Base-by-base conservation (phyloP, 2,888 invertebrate species). In the Nycteola revayana region DNA sequence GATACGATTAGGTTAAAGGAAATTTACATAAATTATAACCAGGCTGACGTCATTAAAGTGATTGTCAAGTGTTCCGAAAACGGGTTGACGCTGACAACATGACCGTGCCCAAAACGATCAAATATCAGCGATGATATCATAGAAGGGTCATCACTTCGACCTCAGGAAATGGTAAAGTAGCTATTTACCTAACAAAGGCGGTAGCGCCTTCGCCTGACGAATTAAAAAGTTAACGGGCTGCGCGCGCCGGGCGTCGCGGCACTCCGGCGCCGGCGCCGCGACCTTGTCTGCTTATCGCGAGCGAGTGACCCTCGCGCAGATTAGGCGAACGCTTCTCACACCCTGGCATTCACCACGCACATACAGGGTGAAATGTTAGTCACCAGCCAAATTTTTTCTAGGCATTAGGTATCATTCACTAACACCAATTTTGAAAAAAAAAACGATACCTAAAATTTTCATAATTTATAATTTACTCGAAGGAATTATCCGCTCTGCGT, bases 251-350 rank as follows among this genome's bases (percentile, higher is more conserved):
- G 67, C 73, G 70, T 50, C 75, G 73, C 82, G 85, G 80, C 85
- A 53, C 28, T 59, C 57, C 75, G 81, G 81, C 81, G 87, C 85
- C 86, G 68, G 74, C 82, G 83, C 71, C 81, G 74, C 78, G 87
- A 85, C 87, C 87, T 86, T 87, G 85, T 78, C 82, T 80, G 73
- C 72, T 82, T 84, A 83, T 84, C 85, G 82, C 79, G 67, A 72
- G 64, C 78, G 76, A 67, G 62, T 82, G 85, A 84, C 84, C 83
- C 85, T 84, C 83, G 69, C 69, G 56, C 75, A 77, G 77, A 83
- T 82, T 83, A 82, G 76, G 69, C 61, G 65, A 60, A 59, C 45
- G 57, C 65, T 67, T 60, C 62, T 60, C 63, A 60, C 66, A 50
- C 60, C 55, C 60, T 49, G 49, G 44, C 44, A 42, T 14, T 14